Percentiles rank a stretch among this genome's conserved stretches.
These are phyloP conservation scores for Rhimphoctona megacephalus DNA, from an alignment of 2,888 invertebrate genomes.

Conservation along the genomic window DNA sequence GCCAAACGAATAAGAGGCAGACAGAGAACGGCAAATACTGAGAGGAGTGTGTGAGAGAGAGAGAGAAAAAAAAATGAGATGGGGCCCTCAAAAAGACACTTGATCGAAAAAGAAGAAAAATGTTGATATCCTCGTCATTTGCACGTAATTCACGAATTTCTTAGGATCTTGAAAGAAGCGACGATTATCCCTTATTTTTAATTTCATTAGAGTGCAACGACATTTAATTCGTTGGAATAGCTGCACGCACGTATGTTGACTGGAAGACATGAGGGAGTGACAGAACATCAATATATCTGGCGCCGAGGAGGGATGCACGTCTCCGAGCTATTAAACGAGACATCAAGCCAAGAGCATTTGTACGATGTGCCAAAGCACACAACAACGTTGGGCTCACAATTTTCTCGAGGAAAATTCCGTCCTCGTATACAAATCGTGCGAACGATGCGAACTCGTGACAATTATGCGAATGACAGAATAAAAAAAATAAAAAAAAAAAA, in stretches of 20 bases:
- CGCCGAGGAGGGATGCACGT: constrained; percentile 53
- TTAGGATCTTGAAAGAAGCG: constrained; percentile 26
- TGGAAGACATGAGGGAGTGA: constrained; percentile 4
- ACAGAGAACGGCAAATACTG: constrained; percentile 44
- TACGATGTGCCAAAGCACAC: constrained; percentile 25
- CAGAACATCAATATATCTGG: constrained; percentile 55
- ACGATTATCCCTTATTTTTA: constrained; percentile 1
- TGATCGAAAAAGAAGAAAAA: constrained; percentile 26
- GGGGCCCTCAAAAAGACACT: constrained; percentile 4
- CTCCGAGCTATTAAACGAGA: constrained; percentile 54
- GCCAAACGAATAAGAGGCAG: constrained; percentile 77
- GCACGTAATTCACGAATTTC: constrained; percentile 56
- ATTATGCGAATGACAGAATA: constrained; percentile 64
- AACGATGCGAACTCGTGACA: constrained; percentile 52
- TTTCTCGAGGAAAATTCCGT: constrained; percentile 51
- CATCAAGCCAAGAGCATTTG: constrained; percentile 27
- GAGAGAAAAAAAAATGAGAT: constrained; percentile 36
- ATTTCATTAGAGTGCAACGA: constrained; percentile 19
- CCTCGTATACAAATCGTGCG: constrained; percentile 63
- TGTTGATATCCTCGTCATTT: constrained; percentile 27
- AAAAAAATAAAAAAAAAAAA: background rate
- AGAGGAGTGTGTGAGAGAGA: constrained; percentile 19
- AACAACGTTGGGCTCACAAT: background rate
- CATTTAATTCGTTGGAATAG: constrained; percentile 47
- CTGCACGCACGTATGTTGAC: constrained; percentile 54